Percentiles rank a stretch among this genome's conserved stretches.
These are phyloP conservation scores for Phorcus lineatus DNA, from an alignment of 2,888 invertebrate species.

Conservation along the genomic window DNA sequence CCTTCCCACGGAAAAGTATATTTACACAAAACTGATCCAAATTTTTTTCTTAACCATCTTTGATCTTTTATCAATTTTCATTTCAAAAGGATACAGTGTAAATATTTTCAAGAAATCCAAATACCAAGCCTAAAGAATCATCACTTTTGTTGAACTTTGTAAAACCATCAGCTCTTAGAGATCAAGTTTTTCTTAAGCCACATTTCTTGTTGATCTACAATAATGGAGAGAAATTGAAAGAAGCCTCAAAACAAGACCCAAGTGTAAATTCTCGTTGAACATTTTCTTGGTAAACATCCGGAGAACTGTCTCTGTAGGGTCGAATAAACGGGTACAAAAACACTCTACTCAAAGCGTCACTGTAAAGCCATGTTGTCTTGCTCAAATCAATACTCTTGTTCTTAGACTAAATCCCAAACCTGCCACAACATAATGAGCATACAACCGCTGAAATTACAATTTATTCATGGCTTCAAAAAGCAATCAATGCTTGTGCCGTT, in stretches of 20 bases:
- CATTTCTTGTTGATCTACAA: neutral
- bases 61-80: too few relatives aligned
- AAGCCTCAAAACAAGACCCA: neutral
- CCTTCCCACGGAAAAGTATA: too few relatives aligned
- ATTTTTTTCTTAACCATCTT: too few relatives aligned
- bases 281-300: neutral
- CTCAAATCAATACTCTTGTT: neutral
- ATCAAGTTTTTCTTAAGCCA: neutral
- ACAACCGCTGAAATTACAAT: conserved; percentile 6
- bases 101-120: too few relatives aligned
- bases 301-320: neutral
- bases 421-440: neutral
- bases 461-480: neutral
- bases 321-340: conserved; percentile 2
- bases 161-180: neutral
- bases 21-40: too few relatives aligned
- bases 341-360: neutral
- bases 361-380: neutral
- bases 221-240: neutral
- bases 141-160: neutral
- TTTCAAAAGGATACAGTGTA: too few relatives aligned
- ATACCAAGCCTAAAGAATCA: too few relatives aligned
- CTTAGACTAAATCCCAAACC: neutral
- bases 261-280: neutral
- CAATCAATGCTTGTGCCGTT: conserved; percentile 1